Evolutionary conservation across 2,113 vertebrate species (phyloP), one percentile per base, ranked within the genome.

Genomic region (Corydoras sp.): DNA sequence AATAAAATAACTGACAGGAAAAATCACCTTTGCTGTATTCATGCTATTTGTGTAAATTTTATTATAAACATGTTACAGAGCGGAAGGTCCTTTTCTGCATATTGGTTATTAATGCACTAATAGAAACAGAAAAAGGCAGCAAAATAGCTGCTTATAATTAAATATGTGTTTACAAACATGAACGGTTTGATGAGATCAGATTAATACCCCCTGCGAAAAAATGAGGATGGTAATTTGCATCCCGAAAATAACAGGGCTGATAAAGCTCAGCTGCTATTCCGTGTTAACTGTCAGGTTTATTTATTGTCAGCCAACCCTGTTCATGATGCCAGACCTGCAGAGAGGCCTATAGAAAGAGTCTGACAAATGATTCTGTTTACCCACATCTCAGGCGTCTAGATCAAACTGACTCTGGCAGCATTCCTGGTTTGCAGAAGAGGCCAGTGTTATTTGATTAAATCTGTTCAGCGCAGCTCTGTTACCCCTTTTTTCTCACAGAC

Each of bases 321-420:
- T 78, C 66, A 68, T 77, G 64, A 79, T 59, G 73, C 62, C 62
- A 43, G 75, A 69, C 73, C 75, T 70, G 48, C 76, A 62, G 60
- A 66, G 71, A 63, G 15, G 67, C 58, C 49, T 72, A 60, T 56
- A 76, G 63, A 71, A 63, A 24, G 65, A 49, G 82, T 69, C 60
- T 68, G 78, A 72, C 74, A 74, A 79, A 84, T 73, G 62, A 69
- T 67, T 80, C 75, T 84, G 79, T 85, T 84, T 84, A 71, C 73
- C 53, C 79, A 76, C 79, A 84, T 79, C 77, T 66, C 73, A 24
- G 67, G 56, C 35, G 76, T 74, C 73, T 84, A 80, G 86, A 86
- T 85, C 82, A 80, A 78, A 76, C 29, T 13, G 51, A 65, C 74
- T 72, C 73, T 79, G 80, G 75, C 74, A 56, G 62, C 29, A 66